Evolutionary conservation across 2,888 invertebrate species (phyloP).

Genomic region (Platerodrilus igneus): DNA sequence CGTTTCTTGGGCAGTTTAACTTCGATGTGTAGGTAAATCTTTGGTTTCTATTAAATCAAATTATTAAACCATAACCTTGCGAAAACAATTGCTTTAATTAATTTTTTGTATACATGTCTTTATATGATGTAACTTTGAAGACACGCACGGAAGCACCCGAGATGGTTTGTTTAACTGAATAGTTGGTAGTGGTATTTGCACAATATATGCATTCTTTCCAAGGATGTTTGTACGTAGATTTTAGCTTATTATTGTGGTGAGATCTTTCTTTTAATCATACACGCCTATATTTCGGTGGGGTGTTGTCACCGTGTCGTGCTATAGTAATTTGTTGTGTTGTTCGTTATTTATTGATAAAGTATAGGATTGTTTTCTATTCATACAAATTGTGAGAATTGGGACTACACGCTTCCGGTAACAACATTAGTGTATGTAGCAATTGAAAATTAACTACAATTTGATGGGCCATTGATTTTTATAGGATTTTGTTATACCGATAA

Average conservation of each 20-base stretch:
- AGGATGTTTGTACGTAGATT: constrained; percentile 43
- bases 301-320: too few relatives aligned
- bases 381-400: constrained; percentile 20
- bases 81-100: background rate
- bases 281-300: constrained; percentile 20
- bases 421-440: constrained; percentile 14
- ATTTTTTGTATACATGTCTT: background rate
- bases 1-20: constrained; percentile 16
- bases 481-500: constrained; percentile 4
- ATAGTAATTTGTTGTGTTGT: too few relatives aligned
- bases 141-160: too few relatives aligned
- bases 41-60: background rate
- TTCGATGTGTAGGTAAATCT: constrained; percentile 13
- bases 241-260: too few relatives aligned
- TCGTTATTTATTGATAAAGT: too few relatives aligned
- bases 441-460: constrained; percentile 20
- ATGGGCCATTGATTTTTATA: constrained; percentile 23
- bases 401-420: constrained; percentile 16
- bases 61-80: background rate
- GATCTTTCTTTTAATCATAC: too few relatives aligned
- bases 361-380: too few relatives aligned
- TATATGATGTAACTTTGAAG: background rate
- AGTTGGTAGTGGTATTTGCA: constrained; percentile 19
- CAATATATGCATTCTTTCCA: constrained; percentile 43
- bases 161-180: constrained; percentile 17